A percentile compares a stretch with the other conserved stretches of the same genome.
Conservation (phyloP, 2,888 invertebrate genomes). For the Agrochola litura region DNA sequence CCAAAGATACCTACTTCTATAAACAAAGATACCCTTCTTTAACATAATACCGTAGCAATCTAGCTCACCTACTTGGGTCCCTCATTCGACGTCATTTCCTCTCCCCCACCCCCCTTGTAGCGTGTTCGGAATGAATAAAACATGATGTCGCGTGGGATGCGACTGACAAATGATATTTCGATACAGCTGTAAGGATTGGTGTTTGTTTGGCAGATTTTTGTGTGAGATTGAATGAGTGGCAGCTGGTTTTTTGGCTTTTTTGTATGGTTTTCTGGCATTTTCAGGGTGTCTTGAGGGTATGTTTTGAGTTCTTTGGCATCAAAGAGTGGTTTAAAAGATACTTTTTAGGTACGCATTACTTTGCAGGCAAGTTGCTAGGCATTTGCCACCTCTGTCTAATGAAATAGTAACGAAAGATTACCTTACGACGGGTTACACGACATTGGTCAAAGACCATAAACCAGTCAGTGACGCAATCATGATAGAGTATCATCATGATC, state of each 20-base stretch:
- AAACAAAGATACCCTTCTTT: slow-evolving; percentile 50
- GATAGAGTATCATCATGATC: background rate
- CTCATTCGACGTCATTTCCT: slow-evolving; percentile 56
- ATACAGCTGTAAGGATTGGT: slow-evolving; percentile 36
- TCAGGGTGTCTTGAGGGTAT: too few species aligned
- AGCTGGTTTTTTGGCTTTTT: background rate
- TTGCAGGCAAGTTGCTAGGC: too few species aligned
- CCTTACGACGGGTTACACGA: too few species aligned
- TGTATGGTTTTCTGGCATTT: background rate
- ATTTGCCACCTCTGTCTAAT: background rate
- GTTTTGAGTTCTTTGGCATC: too few species aligned
- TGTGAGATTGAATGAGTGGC: background rate
- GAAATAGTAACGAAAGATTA: background rate
- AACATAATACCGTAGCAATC: slow-evolving; percentile 52
- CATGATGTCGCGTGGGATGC: slow-evolving; percentile 47
- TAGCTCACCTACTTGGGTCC: slow-evolving; percentile 58
- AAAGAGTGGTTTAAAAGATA: background rate
- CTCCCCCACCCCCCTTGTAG: background rate
- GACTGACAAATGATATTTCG: slow-evolving; percentile 55
- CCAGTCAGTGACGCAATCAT: background rate
- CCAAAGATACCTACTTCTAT: slow-evolving; percentile 7
- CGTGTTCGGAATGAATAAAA: slow-evolving; percentile 60
- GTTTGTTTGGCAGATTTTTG: slow-evolving; percentile 3
- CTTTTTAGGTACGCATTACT: too few species aligned
- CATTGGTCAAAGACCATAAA: background rate